Percentiles rank a stretch among this genome's conserved stretches.
phyloP scores from a whole-genome alignment of 2,113 vertebrate species.

The Hippocampus mohnikei region DNA sequence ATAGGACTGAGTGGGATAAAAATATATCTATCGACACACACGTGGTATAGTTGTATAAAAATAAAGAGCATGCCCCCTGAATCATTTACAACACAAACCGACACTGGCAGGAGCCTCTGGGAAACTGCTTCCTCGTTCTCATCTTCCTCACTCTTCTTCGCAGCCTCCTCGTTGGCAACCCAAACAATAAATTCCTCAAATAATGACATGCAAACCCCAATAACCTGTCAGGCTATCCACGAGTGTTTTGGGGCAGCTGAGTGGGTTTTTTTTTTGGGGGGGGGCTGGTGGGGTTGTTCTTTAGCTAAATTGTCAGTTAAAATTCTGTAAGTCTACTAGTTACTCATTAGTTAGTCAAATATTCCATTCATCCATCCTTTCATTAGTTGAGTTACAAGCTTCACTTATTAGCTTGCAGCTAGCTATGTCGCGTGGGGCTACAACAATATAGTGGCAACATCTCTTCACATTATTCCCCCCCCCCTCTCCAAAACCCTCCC shows the following conservation, averaged over 20 bases:
- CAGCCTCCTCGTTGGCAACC: no score
- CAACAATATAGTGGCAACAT: neutral
- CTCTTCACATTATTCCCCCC: neutral
- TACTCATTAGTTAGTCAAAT: no score
- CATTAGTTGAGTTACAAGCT: neutral
- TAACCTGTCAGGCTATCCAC: no score
- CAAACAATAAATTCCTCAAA: no score
- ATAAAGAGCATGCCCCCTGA: conserved; percentile 58
- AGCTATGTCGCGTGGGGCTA: neutral
- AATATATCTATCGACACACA: conserved; percentile 13
- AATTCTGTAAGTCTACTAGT: neutral
- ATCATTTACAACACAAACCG: conserved; percentile 71
- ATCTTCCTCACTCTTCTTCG: conserved; percentile 4
- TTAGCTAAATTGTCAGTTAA: no score
- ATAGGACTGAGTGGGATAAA: conserved; percentile 33
- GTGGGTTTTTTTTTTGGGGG: no score
- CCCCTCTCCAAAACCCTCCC: neutral
- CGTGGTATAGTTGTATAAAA: conserved; percentile 47
- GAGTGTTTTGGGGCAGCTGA: no score
- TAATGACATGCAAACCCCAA: no score
- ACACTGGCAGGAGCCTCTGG: conserved; percentile 60
- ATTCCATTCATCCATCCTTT: neutral
- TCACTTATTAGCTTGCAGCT: neutral
- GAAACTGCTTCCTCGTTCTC: conserved; percentile 34
- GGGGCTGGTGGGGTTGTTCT: no score